A percentile compares a stretch with the other conserved stretches of the same genome.
phyloP scores from a whole-genome alignment of 2,113 vertebrate genomes.

The Forbesichthys agassizii region DNA sequence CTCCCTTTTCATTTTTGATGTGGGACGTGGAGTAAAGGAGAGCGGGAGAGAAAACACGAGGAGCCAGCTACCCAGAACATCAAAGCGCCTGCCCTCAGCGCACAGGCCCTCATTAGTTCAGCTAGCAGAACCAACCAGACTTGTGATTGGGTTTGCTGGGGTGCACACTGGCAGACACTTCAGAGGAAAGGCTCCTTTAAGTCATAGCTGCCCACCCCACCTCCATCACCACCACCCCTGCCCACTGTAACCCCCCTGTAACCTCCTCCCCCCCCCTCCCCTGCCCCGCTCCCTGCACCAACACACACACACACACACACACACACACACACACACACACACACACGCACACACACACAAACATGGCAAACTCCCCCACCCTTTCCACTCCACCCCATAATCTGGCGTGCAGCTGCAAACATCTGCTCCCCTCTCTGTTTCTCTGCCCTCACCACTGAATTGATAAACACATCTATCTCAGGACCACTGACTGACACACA shows the following conservation, averaged over 20 bases:
- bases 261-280: slow-evolving; percentile 58
- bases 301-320: not conserved
- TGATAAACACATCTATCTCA: slow-evolving; percentile 77
- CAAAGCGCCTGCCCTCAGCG: slow-evolving; percentile 77
- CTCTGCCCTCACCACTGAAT: slow-evolving; percentile 65
- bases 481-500: slow-evolving; percentile 65
- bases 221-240: slow-evolving; percentile 64
- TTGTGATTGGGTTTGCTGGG: slow-evolving; percentile 82
- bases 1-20: slow-evolving; percentile 80
- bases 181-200: slow-evolving; percentile 80
- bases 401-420: slow-evolving; percentile 82
- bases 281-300: not conserved
- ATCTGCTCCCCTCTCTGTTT: slow-evolving; percentile 70
- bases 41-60: slow-evolving; percentile 77
- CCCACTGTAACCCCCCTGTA: slow-evolving; percentile 70
- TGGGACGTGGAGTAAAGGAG: slow-evolving; percentile 77
- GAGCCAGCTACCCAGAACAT: slow-evolving; percentile 82
- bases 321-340: slow-evolving; percentile 42
- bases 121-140: slow-evolving; percentile 79
- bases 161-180: slow-evolving; percentile 80
- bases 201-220: slow-evolving; percentile 75
- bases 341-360: slow-evolving; percentile 48
- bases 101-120: slow-evolving; percentile 83
- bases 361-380: slow-evolving; percentile 64
- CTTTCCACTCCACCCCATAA: slow-evolving; percentile 77